Evolutionary conservation across 1,140 invertebrate genomes (phyloP).

Genomic region (Bacillus rossius): DNA sequence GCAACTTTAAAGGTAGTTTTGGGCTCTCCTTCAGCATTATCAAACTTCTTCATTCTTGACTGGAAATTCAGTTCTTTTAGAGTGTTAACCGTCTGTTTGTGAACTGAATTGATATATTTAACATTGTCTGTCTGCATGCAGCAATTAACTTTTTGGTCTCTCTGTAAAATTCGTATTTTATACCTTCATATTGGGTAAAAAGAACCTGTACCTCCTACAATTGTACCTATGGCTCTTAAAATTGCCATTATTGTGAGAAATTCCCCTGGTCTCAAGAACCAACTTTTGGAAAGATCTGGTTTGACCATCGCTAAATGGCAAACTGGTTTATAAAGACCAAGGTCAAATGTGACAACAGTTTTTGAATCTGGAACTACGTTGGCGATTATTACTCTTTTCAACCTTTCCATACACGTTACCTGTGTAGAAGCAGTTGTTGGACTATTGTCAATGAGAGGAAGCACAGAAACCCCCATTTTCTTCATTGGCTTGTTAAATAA

Average conservation of each 20-base stretch:
- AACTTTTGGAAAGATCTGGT: background rate
- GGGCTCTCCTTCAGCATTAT: constrained; percentile 1
- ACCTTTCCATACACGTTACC: background rate
- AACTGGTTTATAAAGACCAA: background rate
- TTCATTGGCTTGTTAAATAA: background rate
- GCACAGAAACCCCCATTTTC: background rate
- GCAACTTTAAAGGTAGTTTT: background rate
- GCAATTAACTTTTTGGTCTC: background rate
- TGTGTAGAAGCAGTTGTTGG: background rate
- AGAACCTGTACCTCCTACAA: background rate
- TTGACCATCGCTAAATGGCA: background rate
- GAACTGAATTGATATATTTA: background rate
- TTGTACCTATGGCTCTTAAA: background rate
- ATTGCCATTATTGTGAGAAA: background rate
- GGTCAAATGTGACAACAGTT: background rate
- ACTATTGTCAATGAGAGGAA: background rate
- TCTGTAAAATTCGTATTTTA: background rate
- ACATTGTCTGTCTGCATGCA: background rate
- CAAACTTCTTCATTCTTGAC: background rate
- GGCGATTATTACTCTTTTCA: background rate
- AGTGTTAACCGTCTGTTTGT: background rate
- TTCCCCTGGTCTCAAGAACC: constrained; percentile 2
- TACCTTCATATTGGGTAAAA: background rate
- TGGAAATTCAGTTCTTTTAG: background rate
- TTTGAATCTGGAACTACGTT: background rate